Conservation (phyloP, 2,797 vertebrate genomes). For the Peromyscus melanophrys region DNA sequence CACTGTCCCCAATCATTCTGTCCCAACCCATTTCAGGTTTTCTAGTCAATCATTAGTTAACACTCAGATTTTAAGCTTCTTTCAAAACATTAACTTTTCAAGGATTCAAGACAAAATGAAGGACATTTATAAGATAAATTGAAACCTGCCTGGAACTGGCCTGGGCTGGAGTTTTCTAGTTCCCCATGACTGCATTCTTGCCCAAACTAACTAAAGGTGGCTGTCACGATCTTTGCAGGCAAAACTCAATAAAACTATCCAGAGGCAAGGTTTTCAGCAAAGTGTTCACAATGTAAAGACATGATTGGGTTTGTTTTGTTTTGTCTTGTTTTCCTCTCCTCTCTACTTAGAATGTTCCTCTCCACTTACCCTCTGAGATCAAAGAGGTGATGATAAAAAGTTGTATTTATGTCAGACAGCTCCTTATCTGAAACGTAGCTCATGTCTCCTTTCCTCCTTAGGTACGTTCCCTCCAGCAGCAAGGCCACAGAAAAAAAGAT, state of each 20-base stretch:
- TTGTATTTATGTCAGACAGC: background rate
- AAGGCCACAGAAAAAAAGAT: background rate
- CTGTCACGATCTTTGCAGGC: background rate
- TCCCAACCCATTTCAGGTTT: background rate
- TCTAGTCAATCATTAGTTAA: background rate
- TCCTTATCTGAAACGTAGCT: slow-evolving; percentile 28
- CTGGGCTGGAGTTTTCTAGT: slow-evolving; percentile 7
- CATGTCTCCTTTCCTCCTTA: slow-evolving; percentile 28
- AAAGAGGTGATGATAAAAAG: background rate
- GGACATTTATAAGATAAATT: background rate
- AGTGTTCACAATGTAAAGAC: slow-evolving; percentile 25
- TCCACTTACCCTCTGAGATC: slow-evolving; percentile 48
- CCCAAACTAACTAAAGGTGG: background rate
- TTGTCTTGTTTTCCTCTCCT: background rate
- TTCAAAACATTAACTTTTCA: slow-evolving; percentile 51
- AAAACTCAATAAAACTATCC: slow-evolving; percentile 12
- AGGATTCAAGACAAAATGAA: background rate
- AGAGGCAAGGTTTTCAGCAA: background rate
- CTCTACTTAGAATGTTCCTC: background rate
- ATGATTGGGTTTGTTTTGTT: background rate
- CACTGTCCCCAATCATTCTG: background rate
- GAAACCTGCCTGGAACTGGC: background rate
- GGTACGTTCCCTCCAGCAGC: slow-evolving; percentile 21
- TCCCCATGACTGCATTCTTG: background rate
- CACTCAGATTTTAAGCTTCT: background rate